Evolutionary conservation across 2,113 vertebrate genomes (phyloP).

Genomic region (Syngnathoides biaculeatus): DNA sequence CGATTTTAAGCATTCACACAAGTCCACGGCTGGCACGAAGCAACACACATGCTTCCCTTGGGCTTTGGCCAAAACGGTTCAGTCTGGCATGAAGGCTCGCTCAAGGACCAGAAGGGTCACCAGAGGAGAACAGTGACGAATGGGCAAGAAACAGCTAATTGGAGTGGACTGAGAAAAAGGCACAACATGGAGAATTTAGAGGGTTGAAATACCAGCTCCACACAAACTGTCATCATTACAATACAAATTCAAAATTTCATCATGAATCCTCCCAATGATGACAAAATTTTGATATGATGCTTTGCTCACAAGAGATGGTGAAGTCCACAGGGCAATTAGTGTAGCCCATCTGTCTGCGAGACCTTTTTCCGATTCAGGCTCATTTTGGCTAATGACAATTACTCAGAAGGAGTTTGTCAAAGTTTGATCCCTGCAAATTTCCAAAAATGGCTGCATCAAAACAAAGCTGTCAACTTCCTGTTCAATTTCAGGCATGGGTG

Average conservation of each 20-base stretch:
- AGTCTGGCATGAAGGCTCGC: slow-evolving; percentile 35
- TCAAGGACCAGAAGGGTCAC: slow-evolving; percentile 13
- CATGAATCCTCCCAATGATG: background rate
- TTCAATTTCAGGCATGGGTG: too few relatives aligned
- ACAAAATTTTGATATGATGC: background rate
- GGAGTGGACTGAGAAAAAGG: background rate
- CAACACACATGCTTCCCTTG: slow-evolving; percentile 29
- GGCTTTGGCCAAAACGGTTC: slow-evolving; percentile 49
- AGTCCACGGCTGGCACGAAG: slow-evolving; percentile 20
- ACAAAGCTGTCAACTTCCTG: too few relatives aligned
- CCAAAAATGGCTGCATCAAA: too few relatives aligned
- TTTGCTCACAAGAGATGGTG: background rate
- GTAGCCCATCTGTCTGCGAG: too few relatives aligned
- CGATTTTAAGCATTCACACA: slow-evolving; percentile 12
- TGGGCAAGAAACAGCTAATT: slow-evolving; percentile 20
- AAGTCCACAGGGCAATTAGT: too few relatives aligned
- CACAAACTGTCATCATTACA: background rate
- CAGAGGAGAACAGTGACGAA: slow-evolving; percentile 45
- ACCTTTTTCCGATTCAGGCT: too few relatives aligned
- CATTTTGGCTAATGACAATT: too few relatives aligned
- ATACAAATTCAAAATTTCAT: background rate
- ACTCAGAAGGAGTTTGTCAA: too few relatives aligned
- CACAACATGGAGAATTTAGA: background rate
- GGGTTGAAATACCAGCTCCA: background rate
- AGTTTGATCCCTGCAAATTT: too few relatives aligned